phyloP scores from a whole-genome alignment of 2,797 vertebrate genomes.

The Crypturellus tataupa region DNA sequence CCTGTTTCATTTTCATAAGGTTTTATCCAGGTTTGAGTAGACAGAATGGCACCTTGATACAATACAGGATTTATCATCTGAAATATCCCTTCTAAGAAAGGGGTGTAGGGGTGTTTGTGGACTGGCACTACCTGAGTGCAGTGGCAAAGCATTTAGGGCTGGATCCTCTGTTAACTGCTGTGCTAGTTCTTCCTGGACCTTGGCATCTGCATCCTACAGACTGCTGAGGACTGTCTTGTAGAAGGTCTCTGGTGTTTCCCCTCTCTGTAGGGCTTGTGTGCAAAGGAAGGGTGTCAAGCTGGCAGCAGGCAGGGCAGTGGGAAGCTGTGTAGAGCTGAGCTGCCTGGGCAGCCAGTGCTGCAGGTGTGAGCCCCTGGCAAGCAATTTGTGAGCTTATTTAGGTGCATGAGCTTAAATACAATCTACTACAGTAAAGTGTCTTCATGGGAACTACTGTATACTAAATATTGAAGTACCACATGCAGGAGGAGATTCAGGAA shows the following conservation, averaged over 20 bases:
- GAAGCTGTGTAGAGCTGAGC: not conserved
- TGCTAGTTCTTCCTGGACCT: not conserved
- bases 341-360: rapidly evolving
- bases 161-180: not conserved
- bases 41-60: not conserved
- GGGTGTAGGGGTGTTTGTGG: too few species aligned
- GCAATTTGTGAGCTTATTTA: not conserved
- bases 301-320: not conserved
- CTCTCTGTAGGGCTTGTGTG: not conserved
- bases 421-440: not conserved
- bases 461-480: not conserved
- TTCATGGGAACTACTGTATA: not conserved
- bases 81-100: not conserved
- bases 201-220: rapidly evolving
- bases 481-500: too few species aligned
- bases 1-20: not conserved
- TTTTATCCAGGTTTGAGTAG: not conserved
- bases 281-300: not conserved
- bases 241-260: not conserved
- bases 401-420: not conserved
- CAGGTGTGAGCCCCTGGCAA: not conserved
- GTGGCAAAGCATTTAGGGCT: not conserved
- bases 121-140: rapidly evolving
- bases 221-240: not conserved
- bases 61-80: not conserved